A percentile compares a stretch with the other conserved stretches of the same genome.
phyloP scores from a whole-genome alignment of 2,888 invertebrate species.

The Masnerella sp. region DNA sequence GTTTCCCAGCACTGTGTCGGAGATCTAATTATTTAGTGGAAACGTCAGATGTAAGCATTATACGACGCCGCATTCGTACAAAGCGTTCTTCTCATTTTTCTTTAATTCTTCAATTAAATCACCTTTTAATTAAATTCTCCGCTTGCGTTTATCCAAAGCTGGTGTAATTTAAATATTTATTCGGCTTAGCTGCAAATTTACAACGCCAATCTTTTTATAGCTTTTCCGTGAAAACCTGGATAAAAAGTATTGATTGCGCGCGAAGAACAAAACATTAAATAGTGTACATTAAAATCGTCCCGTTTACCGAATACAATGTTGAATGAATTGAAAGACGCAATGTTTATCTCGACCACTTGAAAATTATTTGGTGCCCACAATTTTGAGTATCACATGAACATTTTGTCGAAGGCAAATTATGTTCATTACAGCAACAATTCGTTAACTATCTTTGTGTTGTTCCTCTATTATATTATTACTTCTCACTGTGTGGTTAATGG shows the following conservation, averaged over 20 bases:
- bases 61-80: conserved; percentile 30
- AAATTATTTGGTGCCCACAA: background rate
- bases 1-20: conserved; percentile 66
- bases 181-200: too few relatives aligned
- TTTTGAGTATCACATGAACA: background rate
- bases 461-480: conserved; percentile 25
- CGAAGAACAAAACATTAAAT: too few relatives aligned
- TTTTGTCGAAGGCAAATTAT: conserved; percentile 17
- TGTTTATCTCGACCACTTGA: too few relatives aligned
- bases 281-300: too few relatives aligned
- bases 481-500: conserved; percentile 34
- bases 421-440: conserved; percentile 29
- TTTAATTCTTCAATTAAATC: background rate
- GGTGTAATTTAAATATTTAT: too few relatives aligned
- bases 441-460: conserved; percentile 22
- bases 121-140: background rate
- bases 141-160: too few relatives aligned
- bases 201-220: too few relatives aligned
- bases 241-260: too few relatives aligned
- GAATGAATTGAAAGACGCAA: too few relatives aligned
- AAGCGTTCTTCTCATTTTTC: conserved; percentile 26
- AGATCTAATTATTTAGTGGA: conserved; percentile 72
- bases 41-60: conserved; percentile 60
- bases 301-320: too few relatives aligned
- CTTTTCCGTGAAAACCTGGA: too few relatives aligned